phyloP scores from a whole-genome alignment of 2,113 vertebrate genomes.

The Notiomystis cincta region DNA sequence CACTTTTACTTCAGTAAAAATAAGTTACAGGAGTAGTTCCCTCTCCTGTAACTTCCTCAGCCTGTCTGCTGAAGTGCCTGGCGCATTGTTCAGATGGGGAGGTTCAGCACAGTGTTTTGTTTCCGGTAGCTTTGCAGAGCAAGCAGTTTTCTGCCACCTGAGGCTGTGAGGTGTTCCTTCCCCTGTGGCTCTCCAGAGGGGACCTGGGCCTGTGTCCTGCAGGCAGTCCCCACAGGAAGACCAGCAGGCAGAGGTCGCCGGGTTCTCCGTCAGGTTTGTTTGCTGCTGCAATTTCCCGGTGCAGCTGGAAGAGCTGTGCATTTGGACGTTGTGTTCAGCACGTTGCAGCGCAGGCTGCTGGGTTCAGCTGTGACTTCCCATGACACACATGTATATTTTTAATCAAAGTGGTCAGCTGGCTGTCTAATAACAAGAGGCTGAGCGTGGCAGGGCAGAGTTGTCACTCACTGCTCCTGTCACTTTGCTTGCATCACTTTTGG shows the following conservation, averaged over 20 bases:
- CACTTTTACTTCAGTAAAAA: no score
- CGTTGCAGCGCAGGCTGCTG: neutral
- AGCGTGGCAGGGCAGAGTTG: neutral
- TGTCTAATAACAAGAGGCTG: neutral
- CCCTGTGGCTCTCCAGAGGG: neutral
- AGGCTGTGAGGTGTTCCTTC: neutral
- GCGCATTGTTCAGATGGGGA: neutral
- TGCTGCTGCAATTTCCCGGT: neutral
- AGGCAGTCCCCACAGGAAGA: neutral
- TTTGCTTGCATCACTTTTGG: neutral
- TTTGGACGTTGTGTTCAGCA: constrained; percentile 24
- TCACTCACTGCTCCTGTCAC: neutral
- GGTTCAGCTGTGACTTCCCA: constrained; percentile 11
- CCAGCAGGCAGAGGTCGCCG: neutral
- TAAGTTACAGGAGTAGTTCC: no score
- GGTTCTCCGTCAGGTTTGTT: constrained; percentile 1
- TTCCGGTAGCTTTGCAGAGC: neutral
- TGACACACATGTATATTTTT: constrained; percentile 17
- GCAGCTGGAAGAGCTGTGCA: neutral
- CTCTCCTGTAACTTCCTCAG: neutral
- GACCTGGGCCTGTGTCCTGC: neutral
- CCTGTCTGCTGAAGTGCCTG: neutral
- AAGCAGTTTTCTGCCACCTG: neutral
- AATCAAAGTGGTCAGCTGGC: constrained; percentile 6
- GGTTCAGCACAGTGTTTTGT: neutral